Evolutionary conservation across 2,888 invertebrate genomes (phyloP).

Genomic region (Drosophila barbarae): DNA sequence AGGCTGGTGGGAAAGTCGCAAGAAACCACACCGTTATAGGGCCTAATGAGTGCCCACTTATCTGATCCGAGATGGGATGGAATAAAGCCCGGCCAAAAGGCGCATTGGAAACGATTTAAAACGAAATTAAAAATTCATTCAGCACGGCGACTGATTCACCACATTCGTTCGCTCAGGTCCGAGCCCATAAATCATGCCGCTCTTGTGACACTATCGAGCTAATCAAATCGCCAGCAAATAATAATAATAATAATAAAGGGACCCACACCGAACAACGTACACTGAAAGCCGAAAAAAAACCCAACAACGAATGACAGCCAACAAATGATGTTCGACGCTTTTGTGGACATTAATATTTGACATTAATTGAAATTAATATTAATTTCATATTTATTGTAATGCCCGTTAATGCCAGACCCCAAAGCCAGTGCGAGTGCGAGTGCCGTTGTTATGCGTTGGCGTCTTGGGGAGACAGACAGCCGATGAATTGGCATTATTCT

Average conservation of each 20-base stretch:
- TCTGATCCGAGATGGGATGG: constrained; percentile 42
- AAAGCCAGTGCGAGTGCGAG: constrained; percentile 37
- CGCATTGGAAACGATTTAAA: constrained; percentile 52
- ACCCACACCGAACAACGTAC: constrained; percentile 30
- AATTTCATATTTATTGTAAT: constrained; percentile 77
- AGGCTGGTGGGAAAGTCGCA: constrained; percentile 39
- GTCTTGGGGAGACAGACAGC: constrained; percentile 30
- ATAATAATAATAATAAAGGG: constrained; percentile 38
- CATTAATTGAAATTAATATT: constrained; percentile 79
- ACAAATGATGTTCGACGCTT: constrained; percentile 78
- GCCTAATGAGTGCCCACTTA: constrained; percentile 71
- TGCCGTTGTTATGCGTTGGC: constrained; percentile 33
- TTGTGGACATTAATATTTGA: constrained; percentile 77
- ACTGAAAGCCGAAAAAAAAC: constrained; percentile 39
- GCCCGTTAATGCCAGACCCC: constrained; percentile 52
- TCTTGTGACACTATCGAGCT: constrained; percentile 77
- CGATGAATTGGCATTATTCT: constrained; percentile 69
- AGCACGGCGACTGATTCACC: constrained; percentile 39
- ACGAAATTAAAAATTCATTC: constrained; percentile 62
- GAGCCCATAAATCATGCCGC: constrained; percentile 76
- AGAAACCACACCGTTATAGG: constrained; percentile 55
- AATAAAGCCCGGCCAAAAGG: constrained; percentile 23
- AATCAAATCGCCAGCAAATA: constrained; percentile 74
- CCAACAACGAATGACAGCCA: constrained; percentile 57
- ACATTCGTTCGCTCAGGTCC: constrained; percentile 29